Evolutionary conservation across 1,140 invertebrate genomes (phyloP).

Genomic region (Andricus grossulariae): DNA sequence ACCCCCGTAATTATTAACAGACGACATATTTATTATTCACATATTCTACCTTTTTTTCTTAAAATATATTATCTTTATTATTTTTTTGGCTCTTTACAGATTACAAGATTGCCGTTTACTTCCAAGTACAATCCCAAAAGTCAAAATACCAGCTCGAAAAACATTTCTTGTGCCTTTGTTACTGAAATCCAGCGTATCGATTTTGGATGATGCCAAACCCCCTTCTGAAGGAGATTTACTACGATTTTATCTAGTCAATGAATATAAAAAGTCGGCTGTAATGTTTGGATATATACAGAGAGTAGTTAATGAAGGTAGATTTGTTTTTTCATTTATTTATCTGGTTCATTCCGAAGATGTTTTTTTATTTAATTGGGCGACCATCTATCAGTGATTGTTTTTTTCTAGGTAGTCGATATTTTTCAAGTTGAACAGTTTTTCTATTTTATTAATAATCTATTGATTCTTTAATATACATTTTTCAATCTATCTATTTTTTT

Average conservation of each 20-base stretch:
- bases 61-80: not conserved
- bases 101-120: not conserved
- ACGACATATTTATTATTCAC: not conserved
- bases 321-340: not conserved
- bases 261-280: not conserved
- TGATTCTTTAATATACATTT: too few relatives aligned
- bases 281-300: not conserved
- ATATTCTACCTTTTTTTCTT: not conserved
- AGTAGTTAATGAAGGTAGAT: slow-evolving; percentile 7
- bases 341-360: not conserved
- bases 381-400: too few relatives aligned
- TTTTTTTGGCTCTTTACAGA: not conserved
- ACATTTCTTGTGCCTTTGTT: not conserved
- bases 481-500: too few relatives aligned
- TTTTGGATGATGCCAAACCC: not conserved
- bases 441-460: too few relatives aligned
- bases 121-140: not conserved
- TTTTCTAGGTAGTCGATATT: too few relatives aligned
- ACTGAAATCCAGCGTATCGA: not conserved
- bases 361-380: not conserved
- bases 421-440: too few relatives aligned
- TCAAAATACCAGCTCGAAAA: not conserved
- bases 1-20: not conserved
- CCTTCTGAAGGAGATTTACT: slow-evolving; percentile 10
- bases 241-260: not conserved